Conservation (phyloP, 64 coral and sea anemone genomes). For the Cladopsammia gracilis region DNA sequence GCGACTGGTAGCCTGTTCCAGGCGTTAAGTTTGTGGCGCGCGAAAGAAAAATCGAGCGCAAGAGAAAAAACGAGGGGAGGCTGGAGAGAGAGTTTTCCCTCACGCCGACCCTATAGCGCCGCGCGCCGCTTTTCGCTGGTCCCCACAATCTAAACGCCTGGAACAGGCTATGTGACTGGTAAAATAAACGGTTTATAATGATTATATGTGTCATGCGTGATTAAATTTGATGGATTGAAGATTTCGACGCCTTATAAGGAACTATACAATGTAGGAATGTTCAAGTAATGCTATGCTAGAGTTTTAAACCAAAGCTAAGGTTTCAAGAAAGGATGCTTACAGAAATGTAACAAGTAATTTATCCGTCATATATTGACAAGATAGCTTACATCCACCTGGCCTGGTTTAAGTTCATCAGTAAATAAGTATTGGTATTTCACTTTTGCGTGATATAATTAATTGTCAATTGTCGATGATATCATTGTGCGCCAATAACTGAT, state of each 20-base stretch:
- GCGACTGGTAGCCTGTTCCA: no score
- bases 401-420: constrained; percentile 7
- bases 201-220: no score
- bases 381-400: not conserved
- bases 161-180: no score
- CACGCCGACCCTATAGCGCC: no score
- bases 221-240: no score
- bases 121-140: no score
- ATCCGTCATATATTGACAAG: not conserved
- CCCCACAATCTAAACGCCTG: no score
- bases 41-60: no score
- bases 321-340: not conserved
- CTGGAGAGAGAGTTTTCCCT: no score
- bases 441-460: constrained; percentile 1
- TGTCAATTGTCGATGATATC: not conserved
- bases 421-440: not conserved
- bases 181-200: no score
- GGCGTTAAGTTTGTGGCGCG: no score
- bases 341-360: constrained; percentile 4
- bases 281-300: not conserved
- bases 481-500: constrained; percentile 10
- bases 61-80: no score
- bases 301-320: not conserved
- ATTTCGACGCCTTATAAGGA: not conserved
- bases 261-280: not conserved